Evolutionary conservation across 1,140 invertebrate species (phyloP).

Genomic region (Zaprionus tsacasi): DNA sequence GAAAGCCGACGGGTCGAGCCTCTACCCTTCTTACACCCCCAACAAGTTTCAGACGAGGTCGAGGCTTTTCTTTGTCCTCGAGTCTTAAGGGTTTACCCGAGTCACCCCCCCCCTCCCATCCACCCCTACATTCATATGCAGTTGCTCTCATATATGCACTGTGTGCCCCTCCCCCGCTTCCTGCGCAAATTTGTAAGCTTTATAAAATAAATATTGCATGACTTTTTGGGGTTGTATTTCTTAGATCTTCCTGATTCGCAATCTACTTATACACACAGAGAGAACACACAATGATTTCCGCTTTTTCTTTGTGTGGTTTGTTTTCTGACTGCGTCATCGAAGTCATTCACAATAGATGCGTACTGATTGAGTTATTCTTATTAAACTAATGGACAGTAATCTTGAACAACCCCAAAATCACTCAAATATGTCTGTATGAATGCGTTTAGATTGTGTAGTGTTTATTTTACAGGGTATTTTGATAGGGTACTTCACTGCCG

Average conservation of each 20-base stretch:
- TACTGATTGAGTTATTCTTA: slow-evolving; percentile 49
- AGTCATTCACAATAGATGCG: neutral
- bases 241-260: slow-evolving; percentile 28
- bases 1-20: slow-evolving; percentile 7
- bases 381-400: slow-evolving; percentile 38
- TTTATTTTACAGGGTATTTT: neutral
- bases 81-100: slow-evolving; percentile 48
- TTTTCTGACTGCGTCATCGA: slow-evolving; percentile 1
- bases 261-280: slow-evolving; percentile 32
- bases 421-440: neutral
- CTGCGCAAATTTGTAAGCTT: slow-evolving; percentile 73
- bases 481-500: neutral
- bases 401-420: neutral
- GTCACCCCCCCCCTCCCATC: neutral
- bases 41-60: slow-evolving; percentile 13
- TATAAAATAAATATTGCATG: slow-evolving; percentile 73
- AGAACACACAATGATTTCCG: slow-evolving; percentile 24
- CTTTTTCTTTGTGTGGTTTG: slow-evolving; percentile 8
- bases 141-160: slow-evolving; percentile 5
- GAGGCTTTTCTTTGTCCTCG: slow-evolving; percentile 51
- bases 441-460: neutral
- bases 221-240: slow-evolving; percentile 55
- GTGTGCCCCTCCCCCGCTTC: slow-evolving; percentile 1
- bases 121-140: slow-evolving; percentile 39
- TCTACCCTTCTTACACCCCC: slow-evolving; percentile 35